A percentile compares a stretch with the other conserved stretches of the same genome.
These are phyloP conservation scores for Paralvinella palmiformis DNA, from an alignment of 1,140 invertebrate genomes.

Conservation along the genomic window DNA sequence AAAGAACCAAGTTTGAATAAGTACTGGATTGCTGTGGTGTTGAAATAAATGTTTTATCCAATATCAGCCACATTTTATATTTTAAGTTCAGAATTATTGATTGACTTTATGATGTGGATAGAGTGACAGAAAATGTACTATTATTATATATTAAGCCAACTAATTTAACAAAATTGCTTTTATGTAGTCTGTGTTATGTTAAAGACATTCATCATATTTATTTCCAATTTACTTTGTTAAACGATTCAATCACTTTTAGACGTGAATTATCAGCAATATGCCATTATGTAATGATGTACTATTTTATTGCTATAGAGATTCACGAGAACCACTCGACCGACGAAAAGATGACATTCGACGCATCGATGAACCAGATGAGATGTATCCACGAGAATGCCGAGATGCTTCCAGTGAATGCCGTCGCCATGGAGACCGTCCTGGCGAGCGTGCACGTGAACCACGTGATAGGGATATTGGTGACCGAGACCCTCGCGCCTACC, in stretches of 20 bases:
- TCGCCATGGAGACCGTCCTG: not conserved
- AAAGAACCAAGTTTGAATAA: too few relatives aligned
- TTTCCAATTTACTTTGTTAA: too few relatives aligned
- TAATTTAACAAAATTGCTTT: too few relatives aligned
- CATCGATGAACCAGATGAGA: not conserved
- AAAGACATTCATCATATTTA: too few relatives aligned
- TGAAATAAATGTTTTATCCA: too few relatives aligned
- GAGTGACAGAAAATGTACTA: too few relatives aligned
- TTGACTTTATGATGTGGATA: too few relatives aligned
- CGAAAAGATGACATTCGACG: constrained; percentile 1
- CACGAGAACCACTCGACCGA: constrained; percentile 8
- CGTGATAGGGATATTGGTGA: not conserved
- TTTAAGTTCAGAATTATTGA: too few relatives aligned
- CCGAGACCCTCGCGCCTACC: not conserved
- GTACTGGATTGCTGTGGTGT: too few relatives aligned
- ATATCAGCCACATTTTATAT: too few relatives aligned
- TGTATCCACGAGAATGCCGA: not conserved
- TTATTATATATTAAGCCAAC: too few relatives aligned
- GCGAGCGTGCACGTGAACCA: not conserved
- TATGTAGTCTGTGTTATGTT: too few relatives aligned
- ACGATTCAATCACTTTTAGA: not conserved
- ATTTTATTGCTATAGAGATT: not conserved
- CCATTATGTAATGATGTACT: not conserved
- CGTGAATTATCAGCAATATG: not conserved
- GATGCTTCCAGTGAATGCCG: not conserved